Percentiles rank a stretch among this genome's conserved stretches.
Evolutionary conservation across 2,113 vertebrate species (phyloP).

Genomic region (Nycticryphes semicollaris): DNA sequence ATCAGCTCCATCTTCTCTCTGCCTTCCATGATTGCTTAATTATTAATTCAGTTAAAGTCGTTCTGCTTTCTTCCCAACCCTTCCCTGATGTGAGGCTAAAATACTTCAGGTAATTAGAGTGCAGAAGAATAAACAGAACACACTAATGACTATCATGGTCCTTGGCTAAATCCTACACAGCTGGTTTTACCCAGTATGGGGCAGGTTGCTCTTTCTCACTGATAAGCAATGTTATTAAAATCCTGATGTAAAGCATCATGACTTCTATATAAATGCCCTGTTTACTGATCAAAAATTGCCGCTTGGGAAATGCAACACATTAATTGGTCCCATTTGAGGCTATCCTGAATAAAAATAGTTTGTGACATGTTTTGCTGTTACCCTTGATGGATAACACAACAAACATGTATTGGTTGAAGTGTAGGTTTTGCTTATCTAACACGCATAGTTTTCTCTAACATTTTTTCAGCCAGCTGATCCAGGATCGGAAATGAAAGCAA

Average conservation of each 20-base stretch:
- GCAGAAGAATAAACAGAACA: neutral
- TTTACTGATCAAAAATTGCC: neutral
- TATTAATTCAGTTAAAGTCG: neutral
- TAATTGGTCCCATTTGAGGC: neutral
- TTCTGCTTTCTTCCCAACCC: neutral
- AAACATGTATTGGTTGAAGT: neutral
- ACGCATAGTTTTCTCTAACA: neutral
- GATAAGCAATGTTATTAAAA: neutral
- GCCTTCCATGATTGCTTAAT: neutral
- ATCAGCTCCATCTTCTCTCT: neutral
- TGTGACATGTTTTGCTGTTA: neutral
- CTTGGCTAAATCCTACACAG: neutral
- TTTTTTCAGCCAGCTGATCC: neutral
- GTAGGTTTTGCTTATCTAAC: neutral
- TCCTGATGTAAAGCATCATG: neutral
- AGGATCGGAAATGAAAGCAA: neutral
- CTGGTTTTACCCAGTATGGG: neutral
- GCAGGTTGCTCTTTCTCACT: neutral
- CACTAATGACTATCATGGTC: neutral
- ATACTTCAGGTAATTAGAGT: neutral
- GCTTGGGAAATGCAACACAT: neutral
- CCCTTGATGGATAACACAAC: neutral
- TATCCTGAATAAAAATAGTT: neutral
- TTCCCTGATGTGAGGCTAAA: neutral
- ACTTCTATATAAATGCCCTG: neutral